Base-by-base conservation (phyloP, 2,113 vertebrate genomes). In the Nothobranchius furzeri region DNA sequence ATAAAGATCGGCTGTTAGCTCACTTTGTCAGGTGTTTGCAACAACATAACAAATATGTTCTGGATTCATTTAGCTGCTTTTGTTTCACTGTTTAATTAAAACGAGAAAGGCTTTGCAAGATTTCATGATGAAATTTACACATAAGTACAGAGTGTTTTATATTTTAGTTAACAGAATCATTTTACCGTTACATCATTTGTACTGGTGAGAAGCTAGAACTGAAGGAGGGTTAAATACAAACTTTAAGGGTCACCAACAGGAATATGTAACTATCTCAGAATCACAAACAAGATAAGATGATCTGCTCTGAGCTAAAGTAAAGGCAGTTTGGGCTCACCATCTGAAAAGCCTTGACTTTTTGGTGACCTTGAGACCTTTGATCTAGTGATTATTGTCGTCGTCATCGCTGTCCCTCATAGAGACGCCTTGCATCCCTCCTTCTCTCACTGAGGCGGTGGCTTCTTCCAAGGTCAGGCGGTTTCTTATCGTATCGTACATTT, bases 341-440 rank as follows among this genome's bases (percentile, higher is more conserved):
- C 25, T 58, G 40, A 73, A 64, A 64, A 50, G 46, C 46, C 59
- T 17, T 12, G 20, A 70, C 58, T 60, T 68, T 60, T 40, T 58
- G 7, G 11, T n/a, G 9, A 17, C 54, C 69, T 64, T 48, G 40
- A 17, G 42, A 52, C n/a, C 43, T 71, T 69, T 53, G 37, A 49
- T 84, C 89, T 95, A 96, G 81, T 85, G 36, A 15, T 95, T 94
- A 0, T 95, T 92, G 43, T 98, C 93, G 71, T 99, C 98, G 87
- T 99, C 97, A 60, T 99, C 98, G 1, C 98, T 99, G 93, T 99
- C 97, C 85, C 94, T 98, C 98, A 99, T 99, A 71, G 97, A 98
- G 85, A 99, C 96, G 0, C 98, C 98, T 81, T 97, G 96, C 72
- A 99, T 96, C 51, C 96, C 97, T 4, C 96, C 96, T 73, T 99